phyloP scores from a whole-genome alignment of 2,797 vertebrate species.

The Uromys caudimaculatus region DNA sequence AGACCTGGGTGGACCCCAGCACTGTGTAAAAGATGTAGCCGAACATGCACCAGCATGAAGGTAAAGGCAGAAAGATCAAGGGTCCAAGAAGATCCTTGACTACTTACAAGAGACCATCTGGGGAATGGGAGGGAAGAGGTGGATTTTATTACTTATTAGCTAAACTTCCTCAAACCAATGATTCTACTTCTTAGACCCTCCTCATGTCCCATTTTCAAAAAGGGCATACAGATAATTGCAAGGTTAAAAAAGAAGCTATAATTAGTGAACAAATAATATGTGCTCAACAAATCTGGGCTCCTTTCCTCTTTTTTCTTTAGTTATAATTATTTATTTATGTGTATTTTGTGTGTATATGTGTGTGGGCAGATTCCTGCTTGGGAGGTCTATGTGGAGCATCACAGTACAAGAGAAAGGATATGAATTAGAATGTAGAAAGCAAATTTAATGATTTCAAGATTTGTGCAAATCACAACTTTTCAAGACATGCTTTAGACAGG shows the following conservation, averaged over 20 bases:
- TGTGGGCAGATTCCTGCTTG: constrained; percentile 30
- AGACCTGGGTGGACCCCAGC: not conserved
- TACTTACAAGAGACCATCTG: not conserved
- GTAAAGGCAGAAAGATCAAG: not conserved
- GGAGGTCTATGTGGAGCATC: constrained; percentile 66
- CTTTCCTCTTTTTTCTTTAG: not conserved
- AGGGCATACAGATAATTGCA: not conserved
- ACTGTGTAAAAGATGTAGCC: not conserved
- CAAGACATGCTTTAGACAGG: constrained; percentile 22
- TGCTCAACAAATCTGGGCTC: not conserved
- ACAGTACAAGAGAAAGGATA: constrained; percentile 8
- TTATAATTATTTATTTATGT: not conserved
- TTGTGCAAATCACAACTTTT: constrained; percentile 52
- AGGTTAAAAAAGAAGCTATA: not conserved
- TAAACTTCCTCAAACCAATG: not conserved
- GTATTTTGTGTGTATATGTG: not conserved
- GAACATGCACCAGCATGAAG: too few relatives aligned
- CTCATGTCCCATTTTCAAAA: not conserved
- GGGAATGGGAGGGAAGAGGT: not conserved
- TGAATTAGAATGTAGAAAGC: constrained; percentile 59
- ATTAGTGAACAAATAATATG: not conserved
- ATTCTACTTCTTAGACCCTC: not conserved
- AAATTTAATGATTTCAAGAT: constrained; percentile 75
- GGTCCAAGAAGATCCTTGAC: not conserved
- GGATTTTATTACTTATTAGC: not conserved